Percentiles rank a stretch among this genome's conserved stretches.
Conservation (phyloP, 1,140 invertebrate species). For the Sarcophaga peregrina region DNA sequence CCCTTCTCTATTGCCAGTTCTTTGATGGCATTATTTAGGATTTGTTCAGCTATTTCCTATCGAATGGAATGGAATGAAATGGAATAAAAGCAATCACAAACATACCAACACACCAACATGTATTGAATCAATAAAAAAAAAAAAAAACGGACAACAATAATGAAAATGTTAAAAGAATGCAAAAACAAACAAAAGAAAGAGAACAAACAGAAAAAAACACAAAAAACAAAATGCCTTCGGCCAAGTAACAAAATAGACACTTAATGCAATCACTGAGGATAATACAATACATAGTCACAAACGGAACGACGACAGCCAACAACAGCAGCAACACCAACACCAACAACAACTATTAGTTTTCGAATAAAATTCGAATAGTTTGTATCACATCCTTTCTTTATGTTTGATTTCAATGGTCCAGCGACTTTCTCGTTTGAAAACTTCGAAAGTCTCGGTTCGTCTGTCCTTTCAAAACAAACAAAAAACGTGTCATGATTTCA, state of each 20-base stretch:
- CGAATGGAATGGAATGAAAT: constrained; percentile 6
- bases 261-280: neutral
- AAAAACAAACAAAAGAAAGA: neutral
- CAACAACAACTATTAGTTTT: too few relatives aligned
- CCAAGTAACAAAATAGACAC: constrained; percentile 8
- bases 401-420: neutral
- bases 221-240: neutral
- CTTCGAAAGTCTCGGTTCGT: too few relatives aligned
- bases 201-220: neutral
- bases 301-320: too few relatives aligned
- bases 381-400: neutral
- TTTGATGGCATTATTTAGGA: constrained; percentile 88
- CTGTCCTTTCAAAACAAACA: too few relatives aligned
- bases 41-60: constrained; percentile 80
- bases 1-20: constrained; percentile 88
- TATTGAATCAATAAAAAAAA: neutral
- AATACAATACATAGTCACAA: neutral
- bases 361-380: neutral
- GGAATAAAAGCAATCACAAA: neutral
- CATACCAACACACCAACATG: neutral
- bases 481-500: neutral
- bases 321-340: too few relatives aligned
- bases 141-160: neutral
- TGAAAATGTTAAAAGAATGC: neutral
- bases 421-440: neutral